Conservation (phyloP, 1,140 invertebrate genomes). For the Branchinecta lindahli region DNA sequence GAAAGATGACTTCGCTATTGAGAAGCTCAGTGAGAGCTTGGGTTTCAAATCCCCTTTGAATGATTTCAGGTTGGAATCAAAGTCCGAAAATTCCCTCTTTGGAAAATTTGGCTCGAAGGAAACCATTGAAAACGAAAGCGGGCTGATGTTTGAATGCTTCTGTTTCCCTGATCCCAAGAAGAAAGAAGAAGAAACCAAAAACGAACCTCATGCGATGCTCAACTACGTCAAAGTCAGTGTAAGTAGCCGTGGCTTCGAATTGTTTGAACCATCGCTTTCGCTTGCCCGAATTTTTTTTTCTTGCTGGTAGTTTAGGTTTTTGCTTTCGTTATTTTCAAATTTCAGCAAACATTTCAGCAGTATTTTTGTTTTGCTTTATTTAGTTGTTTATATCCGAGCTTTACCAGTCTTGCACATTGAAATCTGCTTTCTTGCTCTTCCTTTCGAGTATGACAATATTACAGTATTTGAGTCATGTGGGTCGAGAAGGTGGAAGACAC, state of each 20-base stretch:
- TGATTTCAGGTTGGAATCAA: constrained; percentile 38
- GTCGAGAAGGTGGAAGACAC: too few relatives aligned
- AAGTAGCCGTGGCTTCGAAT: constrained; percentile 22
- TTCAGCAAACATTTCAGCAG: background rate
- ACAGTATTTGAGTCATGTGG: too few relatives aligned
- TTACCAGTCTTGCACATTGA: too few relatives aligned
- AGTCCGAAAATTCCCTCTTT: constrained; percentile 3
- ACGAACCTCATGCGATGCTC: constrained; percentile 46
- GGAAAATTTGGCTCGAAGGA: background rate
- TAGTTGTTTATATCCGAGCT: too few relatives aligned
- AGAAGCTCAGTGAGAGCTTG: too few relatives aligned
- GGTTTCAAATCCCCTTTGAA: too few relatives aligned
- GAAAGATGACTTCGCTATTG: too few relatives aligned
- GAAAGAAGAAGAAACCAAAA: constrained; percentile 30
- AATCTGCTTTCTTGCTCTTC: too few relatives aligned
- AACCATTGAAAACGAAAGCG: background rate
- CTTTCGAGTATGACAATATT: too few relatives aligned
- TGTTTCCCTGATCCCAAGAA: constrained; percentile 27
- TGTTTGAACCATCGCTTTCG: background rate
- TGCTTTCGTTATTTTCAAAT: background rate
- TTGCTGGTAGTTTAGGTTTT: too few relatives aligned
- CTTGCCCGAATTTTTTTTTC: too few relatives aligned
- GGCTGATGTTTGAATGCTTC: background rate
- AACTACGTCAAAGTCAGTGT: constrained; percentile 77
- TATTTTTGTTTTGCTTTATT: constrained; percentile 3